phyloP scores from a whole-genome alignment of 2,113 vertebrate genomes.

The Orycteropus afer region DNA sequence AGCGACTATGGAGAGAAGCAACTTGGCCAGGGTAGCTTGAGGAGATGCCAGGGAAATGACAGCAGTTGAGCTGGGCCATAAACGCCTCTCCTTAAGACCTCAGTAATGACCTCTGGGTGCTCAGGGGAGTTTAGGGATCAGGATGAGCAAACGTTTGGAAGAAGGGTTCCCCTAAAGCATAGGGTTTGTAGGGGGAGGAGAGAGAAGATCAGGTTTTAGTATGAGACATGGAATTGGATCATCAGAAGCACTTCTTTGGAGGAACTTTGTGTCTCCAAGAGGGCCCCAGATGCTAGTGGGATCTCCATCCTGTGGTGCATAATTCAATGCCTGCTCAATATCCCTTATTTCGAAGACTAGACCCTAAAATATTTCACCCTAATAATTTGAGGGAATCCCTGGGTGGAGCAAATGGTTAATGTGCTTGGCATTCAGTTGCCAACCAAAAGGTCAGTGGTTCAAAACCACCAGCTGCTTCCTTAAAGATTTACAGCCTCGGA shows the following conservation, averaged over 20 bases:
- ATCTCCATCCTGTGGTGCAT: not conserved
- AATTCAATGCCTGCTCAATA: rapidly evolving
- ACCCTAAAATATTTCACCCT: not conserved
- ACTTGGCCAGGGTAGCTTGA: not conserved
- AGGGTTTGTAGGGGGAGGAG: not conserved
- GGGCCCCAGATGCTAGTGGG: too few species aligned
- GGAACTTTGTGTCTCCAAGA: not conserved
- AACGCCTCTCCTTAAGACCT: too few species aligned
- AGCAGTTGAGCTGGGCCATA: not conserved
- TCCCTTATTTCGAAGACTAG: not conserved
- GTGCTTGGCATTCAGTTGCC: not conserved
- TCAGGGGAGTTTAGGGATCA: not conserved
- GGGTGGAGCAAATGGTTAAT: not conserved
- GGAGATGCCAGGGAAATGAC: not conserved
- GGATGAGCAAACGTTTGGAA: not conserved
- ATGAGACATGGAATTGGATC: not conserved
- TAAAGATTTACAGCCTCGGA: too few species aligned
- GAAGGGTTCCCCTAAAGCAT: not conserved
- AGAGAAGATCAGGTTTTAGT: not conserved
- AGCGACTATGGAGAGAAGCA: not conserved
- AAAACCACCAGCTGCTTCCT: too few species aligned
- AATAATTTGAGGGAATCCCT: not conserved
- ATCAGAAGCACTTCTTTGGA: not conserved
- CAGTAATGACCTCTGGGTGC: not conserved
- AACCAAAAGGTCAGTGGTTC: not conserved